These are phyloP conservation scores for Drosophila neonasuta DNA, from an alignment of 2,888 invertebrate species.

Conservation along the genomic window DNA sequence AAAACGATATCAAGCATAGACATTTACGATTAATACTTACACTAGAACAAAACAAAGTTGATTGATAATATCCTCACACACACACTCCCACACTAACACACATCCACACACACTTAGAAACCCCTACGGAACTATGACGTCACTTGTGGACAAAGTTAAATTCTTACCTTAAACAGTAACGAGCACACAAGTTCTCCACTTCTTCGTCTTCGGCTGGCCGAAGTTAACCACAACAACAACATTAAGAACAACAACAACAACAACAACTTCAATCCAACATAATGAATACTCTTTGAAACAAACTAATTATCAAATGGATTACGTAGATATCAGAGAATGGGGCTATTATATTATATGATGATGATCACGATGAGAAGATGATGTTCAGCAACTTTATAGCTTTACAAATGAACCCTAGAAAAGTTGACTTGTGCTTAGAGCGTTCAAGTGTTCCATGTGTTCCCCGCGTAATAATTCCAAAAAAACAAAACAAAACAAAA, in stretches of 20 bases:
- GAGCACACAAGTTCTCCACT: slow-evolving; percentile 28
- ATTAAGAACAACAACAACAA: slow-evolving; percentile 9
- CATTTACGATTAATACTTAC: slow-evolving; percentile 38
- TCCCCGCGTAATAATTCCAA: slow-evolving; percentile 3
- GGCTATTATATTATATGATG: slow-evolving; percentile 16
- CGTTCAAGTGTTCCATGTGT: slow-evolving; percentile 6
- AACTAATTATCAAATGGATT: slow-evolving; percentile 29
- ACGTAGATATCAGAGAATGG: slow-evolving; percentile 15
- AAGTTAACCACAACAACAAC: slow-evolving; percentile 18
- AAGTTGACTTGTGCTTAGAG: slow-evolving; percentile 23
- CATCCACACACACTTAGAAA: slow-evolving; percentile 20
- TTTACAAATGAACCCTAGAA: slow-evolving; percentile 34
- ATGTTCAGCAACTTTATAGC: slow-evolving; percentile 43
- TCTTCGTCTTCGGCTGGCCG: slow-evolving; percentile 51
- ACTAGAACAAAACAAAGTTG: slow-evolving; percentile 15
- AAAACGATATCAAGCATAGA: slow-evolving; percentile 47
- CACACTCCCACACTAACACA: background rate
- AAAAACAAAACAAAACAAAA: background rate
- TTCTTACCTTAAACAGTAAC: slow-evolving; percentile 33
- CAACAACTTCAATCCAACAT: slow-evolving; percentile 9
- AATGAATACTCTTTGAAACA: slow-evolving; percentile 50
- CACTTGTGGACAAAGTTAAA: slow-evolving; percentile 24
- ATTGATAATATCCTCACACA: slow-evolving; percentile 8
- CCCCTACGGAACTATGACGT: slow-evolving; percentile 34
- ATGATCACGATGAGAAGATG: background rate